Base-by-base conservation (phyloP, 2,888 invertebrate species). In the Microplitis deprimator region DNA sequence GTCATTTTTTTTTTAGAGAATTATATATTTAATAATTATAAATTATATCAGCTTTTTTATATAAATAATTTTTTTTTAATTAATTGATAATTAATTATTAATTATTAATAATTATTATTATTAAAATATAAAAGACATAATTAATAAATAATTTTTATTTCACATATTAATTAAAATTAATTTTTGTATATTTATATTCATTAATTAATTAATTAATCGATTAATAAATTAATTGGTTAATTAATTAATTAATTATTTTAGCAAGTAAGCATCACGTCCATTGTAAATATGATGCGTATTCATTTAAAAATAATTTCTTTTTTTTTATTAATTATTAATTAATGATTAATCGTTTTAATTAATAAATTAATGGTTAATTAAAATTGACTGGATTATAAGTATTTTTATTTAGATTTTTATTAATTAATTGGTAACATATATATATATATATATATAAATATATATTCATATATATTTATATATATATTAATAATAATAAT, bases 261-360 rank as follows among this genome's bases (percentile, higher is more conserved):
- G 61, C 59, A 71, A 83, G 78, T 82, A 83, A 81, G 75, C 79
- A 82, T 84, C 84, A 86, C 87, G 87, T 88, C 87, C 87, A 88
- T 87, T 71, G 87, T 87, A 88, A 87, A 88, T 89, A 88, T 83
- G 85, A 86, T 87, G 88, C 87, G 87, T 88, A 87, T 84, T 81
- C 82, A 86, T 62, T 50, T 39, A 80, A 86, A 84, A 83, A 83
- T 81, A 83, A 82, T 81, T 13, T 10, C 7, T 41, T 13, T 8
- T 50, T 50, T 13, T 13, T 50, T 50, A 50, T 50, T 50, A 13
- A 50, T 50, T 50, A 50, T 50, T 50, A 50, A 50, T 13, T 50
- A 50, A 50, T 50, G 13, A 50, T 1, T 13, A 13, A 50, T 13
- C 8, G 78, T 79, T 83, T 81, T 73, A 75, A 83, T 79, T 78